A percentile compares a stretch with the other conserved stretches of the same genome.
phyloP scores from a whole-genome alignment of 2,888 invertebrate genomes.

The Eurytoma californica region DNA sequence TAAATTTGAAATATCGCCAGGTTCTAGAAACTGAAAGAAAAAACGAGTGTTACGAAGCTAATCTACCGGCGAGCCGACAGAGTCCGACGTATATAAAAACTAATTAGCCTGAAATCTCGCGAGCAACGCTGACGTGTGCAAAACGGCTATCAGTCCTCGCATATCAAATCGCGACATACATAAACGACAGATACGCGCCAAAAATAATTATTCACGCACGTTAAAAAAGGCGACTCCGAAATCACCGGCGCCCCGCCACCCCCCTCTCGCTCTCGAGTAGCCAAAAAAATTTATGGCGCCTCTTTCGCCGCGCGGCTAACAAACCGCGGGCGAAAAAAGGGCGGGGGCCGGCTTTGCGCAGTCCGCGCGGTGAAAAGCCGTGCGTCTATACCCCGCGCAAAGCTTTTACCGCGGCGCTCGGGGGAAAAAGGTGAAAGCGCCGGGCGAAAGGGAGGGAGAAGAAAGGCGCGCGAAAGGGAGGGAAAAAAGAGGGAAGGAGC shows the following conservation, averaged over 20 bases:
- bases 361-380: not conserved
- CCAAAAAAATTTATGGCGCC: constrained; percentile 17
- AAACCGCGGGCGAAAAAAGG: not conserved
- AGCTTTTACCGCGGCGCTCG: constrained; percentile 32
- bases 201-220: constrained; percentile 48
- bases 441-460: constrained; percentile 23
- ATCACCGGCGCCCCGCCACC: too few relatives aligned
- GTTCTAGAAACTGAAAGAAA: too few relatives aligned
- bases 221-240: constrained; percentile 25
- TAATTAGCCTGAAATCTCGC: constrained; percentile 46
- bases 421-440: not conserved
- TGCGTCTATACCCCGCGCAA: not conserved
- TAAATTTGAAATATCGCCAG: too few relatives aligned
- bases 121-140: constrained; percentile 31
- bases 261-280: not conserved
- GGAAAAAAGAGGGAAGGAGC: constrained; percentile 38
- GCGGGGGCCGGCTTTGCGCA: not conserved
- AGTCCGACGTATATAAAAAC: constrained; percentile 26
- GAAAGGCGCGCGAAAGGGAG: constrained; percentile 37
- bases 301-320: not conserved
- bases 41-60: constrained; percentile 7
- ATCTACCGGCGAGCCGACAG: not conserved
- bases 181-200: constrained; percentile 39
- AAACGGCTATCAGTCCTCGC: constrained; percentile 31
- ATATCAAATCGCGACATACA: constrained; percentile 48